These are phyloP conservation scores for Tineola bisselliella DNA, from an alignment of 2,888 invertebrate species.

Conservation along the genomic window DNA sequence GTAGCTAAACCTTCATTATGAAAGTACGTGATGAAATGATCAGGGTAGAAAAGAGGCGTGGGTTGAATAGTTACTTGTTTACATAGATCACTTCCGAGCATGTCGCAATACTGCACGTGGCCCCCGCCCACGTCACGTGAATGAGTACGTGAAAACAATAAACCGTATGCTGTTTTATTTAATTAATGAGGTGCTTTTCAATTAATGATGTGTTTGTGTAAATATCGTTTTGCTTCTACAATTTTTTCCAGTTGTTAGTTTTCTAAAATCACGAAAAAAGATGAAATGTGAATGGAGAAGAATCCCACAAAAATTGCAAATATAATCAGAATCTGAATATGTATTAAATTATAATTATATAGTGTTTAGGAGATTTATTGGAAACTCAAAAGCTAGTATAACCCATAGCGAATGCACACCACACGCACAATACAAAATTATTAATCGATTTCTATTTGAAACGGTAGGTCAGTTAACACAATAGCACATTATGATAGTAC, in stretches of 20 bases:
- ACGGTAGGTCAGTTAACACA: neutral
- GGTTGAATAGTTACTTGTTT: slow-evolving; percentile 23
- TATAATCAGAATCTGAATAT: too few species aligned
- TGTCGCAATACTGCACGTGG: slow-evolving; percentile 28
- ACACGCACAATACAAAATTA: too few species aligned
- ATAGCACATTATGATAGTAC: neutral
- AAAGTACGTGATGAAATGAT: neutral
- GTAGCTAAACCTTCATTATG: neutral
- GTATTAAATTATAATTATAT: too few species aligned
- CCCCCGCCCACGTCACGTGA: slow-evolving; percentile 12
- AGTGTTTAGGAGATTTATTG: too few species aligned
- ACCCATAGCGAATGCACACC: too few species aligned
- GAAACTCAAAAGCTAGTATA: too few species aligned
- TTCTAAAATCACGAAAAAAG: too few species aligned
- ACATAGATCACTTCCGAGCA: slow-evolving; percentile 37
- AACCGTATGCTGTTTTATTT: neutral
- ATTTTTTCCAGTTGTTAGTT: too few species aligned
- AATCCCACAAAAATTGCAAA: too few species aligned
- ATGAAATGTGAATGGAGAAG: too few species aligned
- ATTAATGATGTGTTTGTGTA: neutral
- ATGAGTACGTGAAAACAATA: neutral
- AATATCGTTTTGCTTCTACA: too few species aligned
- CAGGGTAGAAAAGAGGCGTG: neutral
- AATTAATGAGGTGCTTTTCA: neutral
- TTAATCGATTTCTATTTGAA: neutral